Evolutionary conservation across 2,797 vertebrate species (phyloP).

Genomic region (Oreortyx pictus): DNA sequence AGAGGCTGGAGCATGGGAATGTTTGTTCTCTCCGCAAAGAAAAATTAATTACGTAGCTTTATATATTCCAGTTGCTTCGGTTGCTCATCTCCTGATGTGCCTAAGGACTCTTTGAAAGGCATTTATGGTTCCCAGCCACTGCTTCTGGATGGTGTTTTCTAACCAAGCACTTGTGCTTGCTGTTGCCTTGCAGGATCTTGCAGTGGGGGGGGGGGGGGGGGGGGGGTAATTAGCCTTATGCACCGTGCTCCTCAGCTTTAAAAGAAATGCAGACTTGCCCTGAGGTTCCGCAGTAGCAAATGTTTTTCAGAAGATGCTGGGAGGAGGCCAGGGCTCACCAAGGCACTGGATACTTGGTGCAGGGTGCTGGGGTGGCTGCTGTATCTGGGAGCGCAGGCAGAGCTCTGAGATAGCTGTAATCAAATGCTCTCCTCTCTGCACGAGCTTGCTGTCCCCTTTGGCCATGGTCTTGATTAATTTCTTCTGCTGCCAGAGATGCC

Average conservation of each 20-base stretch:
- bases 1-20: constrained; percentile 41
- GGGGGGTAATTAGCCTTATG: neutral
- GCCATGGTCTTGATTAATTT: neutral
- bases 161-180: neutral
- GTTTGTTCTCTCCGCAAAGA: constrained; percentile 28
- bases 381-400: neutral
- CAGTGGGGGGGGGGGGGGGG: neutral
- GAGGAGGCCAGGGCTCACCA: neutral
- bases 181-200: neutral
- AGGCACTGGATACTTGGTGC: neutral
- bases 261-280: neutral
- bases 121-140: constrained; percentile 19
- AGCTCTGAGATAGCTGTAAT: neutral
- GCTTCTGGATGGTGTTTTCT: neutral
- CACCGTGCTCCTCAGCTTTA: accelerated
- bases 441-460: neutral
- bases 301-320: neutral
- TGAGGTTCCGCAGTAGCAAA: neutral
- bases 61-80: constrained; percentile 57
- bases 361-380: neutral
- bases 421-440: neutral
- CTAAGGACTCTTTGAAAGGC: constrained; percentile 36
- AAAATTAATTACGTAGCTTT: constrained; percentile 57
- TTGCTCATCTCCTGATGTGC: constrained; percentile 4
- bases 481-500: neutral